Percentiles rank a stretch among this genome's conserved stretches.
Conservation (phyloP, 2,797 vertebrate species). For the Tauraco hartlaubi region DNA sequence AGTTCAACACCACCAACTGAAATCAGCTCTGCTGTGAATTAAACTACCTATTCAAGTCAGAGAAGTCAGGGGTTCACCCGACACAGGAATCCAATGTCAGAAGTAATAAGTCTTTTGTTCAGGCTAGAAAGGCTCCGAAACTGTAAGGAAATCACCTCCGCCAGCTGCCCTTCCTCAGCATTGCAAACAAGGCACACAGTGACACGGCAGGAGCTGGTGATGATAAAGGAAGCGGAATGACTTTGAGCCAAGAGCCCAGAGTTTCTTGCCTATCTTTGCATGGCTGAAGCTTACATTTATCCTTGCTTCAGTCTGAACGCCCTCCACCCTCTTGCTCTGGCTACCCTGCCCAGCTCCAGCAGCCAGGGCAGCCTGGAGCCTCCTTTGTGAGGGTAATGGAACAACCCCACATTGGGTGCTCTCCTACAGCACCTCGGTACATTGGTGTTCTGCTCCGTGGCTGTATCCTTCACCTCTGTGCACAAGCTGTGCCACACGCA, state of each 20-base stretch:
- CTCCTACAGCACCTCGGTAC: neutral
- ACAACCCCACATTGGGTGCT: neutral
- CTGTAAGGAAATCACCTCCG: neutral
- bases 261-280: neutral
- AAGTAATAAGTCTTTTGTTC: conserved; percentile 29
- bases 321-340: neutral
- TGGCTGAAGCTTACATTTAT: neutral
- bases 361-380: neutral
- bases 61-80: neutral
- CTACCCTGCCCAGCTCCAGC: neutral
- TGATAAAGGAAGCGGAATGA: neutral
- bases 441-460: rapidly evolving
- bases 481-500: rapidly evolving
- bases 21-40: neutral
- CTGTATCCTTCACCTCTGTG: neutral
- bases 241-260: neutral
- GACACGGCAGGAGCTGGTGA: neutral
- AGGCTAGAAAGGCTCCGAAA: neutral
- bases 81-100: neutral
- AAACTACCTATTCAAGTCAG: neutral
- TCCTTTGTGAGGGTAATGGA: neutral
- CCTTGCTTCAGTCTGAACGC: neutral
- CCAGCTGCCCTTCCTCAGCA: neutral
- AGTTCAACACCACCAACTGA: neutral
- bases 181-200: neutral